Conservation (phyloP, 2,797 vertebrate genomes). For the Typhlichthys subterraneus region DNA sequence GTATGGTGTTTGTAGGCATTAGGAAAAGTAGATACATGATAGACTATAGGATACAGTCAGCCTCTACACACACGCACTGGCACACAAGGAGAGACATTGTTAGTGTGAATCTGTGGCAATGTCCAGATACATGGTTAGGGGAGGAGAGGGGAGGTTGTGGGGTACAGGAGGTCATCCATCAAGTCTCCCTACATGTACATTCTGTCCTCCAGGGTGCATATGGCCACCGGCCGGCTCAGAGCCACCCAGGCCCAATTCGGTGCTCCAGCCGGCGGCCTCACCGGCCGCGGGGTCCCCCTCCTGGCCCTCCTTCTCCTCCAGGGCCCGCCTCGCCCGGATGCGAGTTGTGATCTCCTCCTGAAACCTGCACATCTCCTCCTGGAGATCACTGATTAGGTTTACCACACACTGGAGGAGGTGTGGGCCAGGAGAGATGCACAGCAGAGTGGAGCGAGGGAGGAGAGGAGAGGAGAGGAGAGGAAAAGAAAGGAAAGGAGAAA, state of each 20-base stretch:
- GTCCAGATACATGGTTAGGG: slow-evolving; percentile 62
- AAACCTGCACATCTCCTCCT: slow-evolving; percentile 99
- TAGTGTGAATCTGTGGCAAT: slow-evolving; percentile 63
- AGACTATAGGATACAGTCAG: slow-evolving; percentile 19
- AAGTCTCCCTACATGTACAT: slow-evolving; percentile 85
- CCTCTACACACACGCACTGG: slow-evolving; percentile 19
- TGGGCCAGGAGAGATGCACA: slow-evolving; percentile 8
- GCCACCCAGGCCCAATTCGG: slow-evolving; percentile 58
- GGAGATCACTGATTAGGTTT: slow-evolving; percentile 98
- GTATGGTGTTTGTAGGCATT: slow-evolving; percentile 37
- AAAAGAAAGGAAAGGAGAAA: slow-evolving; percentile 20
- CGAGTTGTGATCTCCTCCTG: slow-evolving; percentile 96
- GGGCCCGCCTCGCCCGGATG: slow-evolving; percentile 90
- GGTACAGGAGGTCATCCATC: slow-evolving; percentile 58
- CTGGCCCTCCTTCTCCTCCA: slow-evolving; percentile 74
- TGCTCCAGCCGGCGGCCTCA: slow-evolving; percentile 53
- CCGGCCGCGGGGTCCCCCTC: slow-evolving; percentile 66
- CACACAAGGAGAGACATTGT: slow-evolving; percentile 42
- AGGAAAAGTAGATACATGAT: slow-evolving; percentile 47
- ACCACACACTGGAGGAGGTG: slow-evolving; percentile 88
- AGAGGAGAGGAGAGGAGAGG: slow-evolving; percentile 31
- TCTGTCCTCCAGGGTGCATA: slow-evolving; percentile 78
- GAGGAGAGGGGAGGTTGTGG: slow-evolving; percentile 33
- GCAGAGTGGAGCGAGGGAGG: slow-evolving; percentile 5
- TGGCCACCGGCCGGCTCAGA: slow-evolving; percentile 69